These are phyloP conservation scores for Ophion ventricosus DNA, from an alignment of 2,888 invertebrate species.

Conservation along the genomic window DNA sequence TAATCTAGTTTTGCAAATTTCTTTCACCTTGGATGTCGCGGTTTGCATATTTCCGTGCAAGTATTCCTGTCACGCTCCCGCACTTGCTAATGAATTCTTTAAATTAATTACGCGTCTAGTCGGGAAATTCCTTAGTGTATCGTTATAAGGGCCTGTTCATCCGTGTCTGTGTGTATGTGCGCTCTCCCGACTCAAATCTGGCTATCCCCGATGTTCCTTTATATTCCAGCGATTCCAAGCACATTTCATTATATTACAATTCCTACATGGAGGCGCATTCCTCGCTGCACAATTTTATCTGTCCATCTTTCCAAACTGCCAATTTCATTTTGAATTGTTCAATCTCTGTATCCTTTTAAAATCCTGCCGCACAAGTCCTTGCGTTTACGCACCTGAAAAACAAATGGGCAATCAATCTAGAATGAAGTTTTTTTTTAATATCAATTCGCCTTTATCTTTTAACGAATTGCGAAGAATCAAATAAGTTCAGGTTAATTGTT, in stretches of 20 bases:
- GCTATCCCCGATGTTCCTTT: neutral
- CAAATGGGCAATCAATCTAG: neutral
- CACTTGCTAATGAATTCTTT: constrained; percentile 66
- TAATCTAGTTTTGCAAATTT: constrained; percentile 24
- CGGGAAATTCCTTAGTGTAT: constrained; percentile 18
- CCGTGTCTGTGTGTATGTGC: neutral
- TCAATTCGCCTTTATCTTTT: neutral
- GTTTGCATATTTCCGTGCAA: constrained; percentile 27
- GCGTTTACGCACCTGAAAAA: neutral
- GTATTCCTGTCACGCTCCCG: constrained; percentile 60
- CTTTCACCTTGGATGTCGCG: constrained; percentile 40
- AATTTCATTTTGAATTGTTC: neutral
- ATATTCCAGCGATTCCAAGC: neutral
- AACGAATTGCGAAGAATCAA: too few relatives aligned
- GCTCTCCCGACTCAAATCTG: neutral
- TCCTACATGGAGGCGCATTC: neutral
- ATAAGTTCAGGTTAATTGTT: too few relatives aligned
- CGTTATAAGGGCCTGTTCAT: constrained; percentile 32
- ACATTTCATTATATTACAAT: neutral
- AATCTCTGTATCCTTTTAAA: neutral
- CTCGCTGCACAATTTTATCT: neutral
- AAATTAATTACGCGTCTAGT: constrained; percentile 67
- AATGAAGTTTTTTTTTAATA: neutral
- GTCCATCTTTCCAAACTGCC: too few relatives aligned
- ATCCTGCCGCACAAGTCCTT: neutral